Evolutionary conservation across 2,888 invertebrate genomes (phyloP).

Genomic region (Apotomis turbidana): DNA sequence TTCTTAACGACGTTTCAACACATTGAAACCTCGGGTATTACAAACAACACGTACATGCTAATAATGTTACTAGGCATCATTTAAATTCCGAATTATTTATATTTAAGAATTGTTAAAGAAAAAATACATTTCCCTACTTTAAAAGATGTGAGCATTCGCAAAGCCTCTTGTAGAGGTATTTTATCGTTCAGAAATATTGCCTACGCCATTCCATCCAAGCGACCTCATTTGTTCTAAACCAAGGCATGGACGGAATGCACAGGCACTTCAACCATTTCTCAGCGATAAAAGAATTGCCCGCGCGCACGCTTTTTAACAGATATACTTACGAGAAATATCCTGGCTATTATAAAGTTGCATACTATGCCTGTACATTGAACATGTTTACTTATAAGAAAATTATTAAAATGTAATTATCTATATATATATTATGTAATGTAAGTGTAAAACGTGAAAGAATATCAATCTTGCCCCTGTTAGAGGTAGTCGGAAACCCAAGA

Average conservation of each 20-base stretch:
- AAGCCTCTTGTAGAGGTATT: constrained; percentile 37
- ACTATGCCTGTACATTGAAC: neutral
- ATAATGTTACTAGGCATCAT: neutral
- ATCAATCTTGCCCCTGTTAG: no score
- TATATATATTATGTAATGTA: no score
- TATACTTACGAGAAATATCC: neutral
- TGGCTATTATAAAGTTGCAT: neutral
- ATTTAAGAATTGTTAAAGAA: neutral
- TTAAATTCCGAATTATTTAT: neutral
- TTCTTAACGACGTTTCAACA: no score
- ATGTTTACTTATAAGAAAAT: no score
- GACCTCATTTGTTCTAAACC: constrained; percentile 42
- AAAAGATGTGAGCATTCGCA: constrained; percentile 20
- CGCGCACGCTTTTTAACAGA: constrained; percentile 8
- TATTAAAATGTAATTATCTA: no score
- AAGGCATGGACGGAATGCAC: constrained; percentile 37
- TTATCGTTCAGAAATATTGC: constrained; percentile 43
- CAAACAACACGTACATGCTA: neutral
- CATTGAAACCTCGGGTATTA: no score
- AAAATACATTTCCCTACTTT: constrained; percentile 3
- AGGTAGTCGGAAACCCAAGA: no score
- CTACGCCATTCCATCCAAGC: constrained; percentile 41
- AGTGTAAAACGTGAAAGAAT: no score
- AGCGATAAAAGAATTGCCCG: constrained; percentile 38
- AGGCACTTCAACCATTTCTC: constrained; percentile 33